Evolutionary conservation across 2,888 invertebrate genomes (phyloP).

Genomic region (Andrena hattorfiana): DNA sequence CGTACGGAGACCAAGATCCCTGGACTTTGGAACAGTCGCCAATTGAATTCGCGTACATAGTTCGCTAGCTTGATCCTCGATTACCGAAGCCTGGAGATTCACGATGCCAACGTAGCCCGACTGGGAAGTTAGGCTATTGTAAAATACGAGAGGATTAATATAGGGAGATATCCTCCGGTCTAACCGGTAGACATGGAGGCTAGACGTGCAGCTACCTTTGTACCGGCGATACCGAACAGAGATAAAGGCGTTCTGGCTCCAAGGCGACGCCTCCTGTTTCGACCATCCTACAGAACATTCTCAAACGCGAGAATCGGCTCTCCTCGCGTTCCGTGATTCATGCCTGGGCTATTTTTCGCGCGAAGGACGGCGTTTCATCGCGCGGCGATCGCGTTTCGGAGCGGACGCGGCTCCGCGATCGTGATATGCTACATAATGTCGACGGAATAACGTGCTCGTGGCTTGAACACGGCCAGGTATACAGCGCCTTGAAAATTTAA

Average conservation of each 20-base stretch:
- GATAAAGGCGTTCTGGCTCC: neutral
- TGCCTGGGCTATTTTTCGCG: slow-evolving; percentile 23
- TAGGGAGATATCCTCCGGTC: neutral
- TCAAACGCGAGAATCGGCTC: neutral
- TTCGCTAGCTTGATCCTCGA: neutral
- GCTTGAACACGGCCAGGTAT: neutral
- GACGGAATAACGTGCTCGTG: neutral
- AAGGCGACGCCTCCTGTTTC: slow-evolving; percentile 28
- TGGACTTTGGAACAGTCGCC: neutral
- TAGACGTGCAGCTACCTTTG: slow-evolving; percentile 28
- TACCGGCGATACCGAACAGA: slow-evolving; percentile 5
- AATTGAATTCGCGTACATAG: neutral
- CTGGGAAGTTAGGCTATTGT: neutral
- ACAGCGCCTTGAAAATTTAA: neutral
- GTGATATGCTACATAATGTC: neutral
- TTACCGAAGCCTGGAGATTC: neutral
- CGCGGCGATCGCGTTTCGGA: slow-evolving; percentile 9
- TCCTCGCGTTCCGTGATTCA: slow-evolving; percentile 26
- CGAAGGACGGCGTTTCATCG: slow-evolving; percentile 21
- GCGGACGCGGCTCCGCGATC: neutral
- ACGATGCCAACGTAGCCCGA: neutral
- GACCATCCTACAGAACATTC: neutral
- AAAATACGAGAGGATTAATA: slow-evolving; percentile 23
- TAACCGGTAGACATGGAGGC: neutral
- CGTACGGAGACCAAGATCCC: neutral